phyloP scores from a whole-genome alignment of 2,888 invertebrate genomes.

The Anarsia innoxiella region DNA sequence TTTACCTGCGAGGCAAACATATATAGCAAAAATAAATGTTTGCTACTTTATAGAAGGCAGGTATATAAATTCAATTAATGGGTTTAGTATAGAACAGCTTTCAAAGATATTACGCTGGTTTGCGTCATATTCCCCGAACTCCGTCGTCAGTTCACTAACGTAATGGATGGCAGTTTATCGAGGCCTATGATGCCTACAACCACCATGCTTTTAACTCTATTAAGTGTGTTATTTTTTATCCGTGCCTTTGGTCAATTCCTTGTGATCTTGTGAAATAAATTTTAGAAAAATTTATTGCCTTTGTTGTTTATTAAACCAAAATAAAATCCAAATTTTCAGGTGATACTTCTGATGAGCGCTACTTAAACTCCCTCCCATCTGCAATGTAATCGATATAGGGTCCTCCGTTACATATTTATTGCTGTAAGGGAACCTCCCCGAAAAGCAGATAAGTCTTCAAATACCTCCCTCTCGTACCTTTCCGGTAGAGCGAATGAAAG shows the following conservation, averaged over 20 bases:
- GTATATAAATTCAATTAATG: too few relatives aligned
- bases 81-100: constrained; percentile 1
- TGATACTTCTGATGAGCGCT: too few relatives aligned
- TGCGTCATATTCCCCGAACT: constrained; percentile 7
- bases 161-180: constrained; percentile 15
- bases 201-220: constrained; percentile 19
- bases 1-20: too few relatives aligned
- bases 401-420: constrained; percentile 62
- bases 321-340: too few relatives aligned
- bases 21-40: too few relatives aligned
- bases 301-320: too few relatives aligned
- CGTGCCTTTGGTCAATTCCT: too few relatives aligned
- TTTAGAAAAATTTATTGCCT: too few relatives aligned
- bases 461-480: constrained; percentile 18
- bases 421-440: constrained; percentile 31
- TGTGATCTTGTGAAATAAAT: too few relatives aligned
- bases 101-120: constrained; percentile 7
- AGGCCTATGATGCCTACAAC: constrained; percentile 11
- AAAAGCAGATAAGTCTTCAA: constrained; percentile 23
- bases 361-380: constrained; percentile 41
- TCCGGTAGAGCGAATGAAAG: constrained; percentile 24
- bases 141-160: constrained; percentile 8
- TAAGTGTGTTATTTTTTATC: constrained; percentile 9
- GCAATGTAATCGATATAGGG: constrained; percentile 54
- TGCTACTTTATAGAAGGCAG: not conserved